Percentiles rank a stretch among this genome's conserved stretches.
Evolutionary conservation across 2,888 invertebrate genomes (phyloP).

Genomic region (Xanthorhoe designata): DNA sequence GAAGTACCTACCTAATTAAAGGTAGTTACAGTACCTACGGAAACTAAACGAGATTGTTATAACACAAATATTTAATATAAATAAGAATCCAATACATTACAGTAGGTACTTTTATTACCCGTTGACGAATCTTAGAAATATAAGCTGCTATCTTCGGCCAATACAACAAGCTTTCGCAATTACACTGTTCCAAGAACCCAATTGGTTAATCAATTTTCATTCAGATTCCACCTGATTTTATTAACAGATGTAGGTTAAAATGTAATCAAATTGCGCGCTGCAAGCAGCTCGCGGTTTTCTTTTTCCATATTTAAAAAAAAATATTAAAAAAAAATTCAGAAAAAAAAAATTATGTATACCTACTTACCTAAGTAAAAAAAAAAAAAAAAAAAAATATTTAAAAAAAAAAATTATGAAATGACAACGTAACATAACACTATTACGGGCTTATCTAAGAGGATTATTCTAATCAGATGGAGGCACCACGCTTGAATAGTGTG

Average conservation of each 20-base stretch:
- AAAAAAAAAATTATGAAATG: too few relatives aligned
- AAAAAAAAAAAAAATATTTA: too few relatives aligned
- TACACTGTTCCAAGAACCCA: not conserved
- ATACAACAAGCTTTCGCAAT: not conserved
- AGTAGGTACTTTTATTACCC: constrained; percentile 31
- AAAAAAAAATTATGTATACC: too few relatives aligned
- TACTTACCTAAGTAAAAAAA: too few relatives aligned
- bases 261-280: constrained; percentile 5
- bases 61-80: constrained; percentile 41
- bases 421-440: constrained; percentile 21
- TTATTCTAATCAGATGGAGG: constrained; percentile 45
- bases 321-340: too few relatives aligned
- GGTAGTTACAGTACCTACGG: constrained; percentile 41
- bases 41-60: constrained; percentile 51
- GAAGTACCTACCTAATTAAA: constrained; percentile 27
- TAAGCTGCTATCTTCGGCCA: not conserved
- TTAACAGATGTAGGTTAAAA: not conserved
- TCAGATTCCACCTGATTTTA: not conserved
- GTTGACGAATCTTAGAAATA: not conserved
- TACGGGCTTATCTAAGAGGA: constrained; percentile 55
- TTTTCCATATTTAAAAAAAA: too few relatives aligned
- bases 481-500: constrained; percentile 44
- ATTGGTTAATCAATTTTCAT: not conserved
- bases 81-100: too few relatives aligned
- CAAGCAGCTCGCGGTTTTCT: too few relatives aligned